These are phyloP conservation scores for Ophion slaviceki DNA, from an alignment of 2,888 invertebrate species.

Conservation along the genomic window DNA sequence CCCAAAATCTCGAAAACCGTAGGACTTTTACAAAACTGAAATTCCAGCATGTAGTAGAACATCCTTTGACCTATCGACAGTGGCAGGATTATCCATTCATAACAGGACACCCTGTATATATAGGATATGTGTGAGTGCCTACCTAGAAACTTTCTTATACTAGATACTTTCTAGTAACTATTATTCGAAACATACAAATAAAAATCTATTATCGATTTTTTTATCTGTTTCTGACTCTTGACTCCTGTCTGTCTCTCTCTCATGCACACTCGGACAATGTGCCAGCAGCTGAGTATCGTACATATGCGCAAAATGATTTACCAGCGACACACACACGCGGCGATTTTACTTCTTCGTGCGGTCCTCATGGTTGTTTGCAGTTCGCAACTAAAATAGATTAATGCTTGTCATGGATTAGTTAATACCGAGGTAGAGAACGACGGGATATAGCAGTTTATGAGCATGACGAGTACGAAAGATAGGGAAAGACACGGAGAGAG, in stretches of 20 bases:
- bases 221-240: not conserved
- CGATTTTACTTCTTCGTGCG: no score
- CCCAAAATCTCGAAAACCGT: no score
- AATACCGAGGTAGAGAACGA: slow-evolving; percentile 67
- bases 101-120: no score
- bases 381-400: slow-evolving; percentile 75
- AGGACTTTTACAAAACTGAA: no score
- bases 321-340: slow-evolving; percentile 69
- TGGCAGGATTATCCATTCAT: no score
- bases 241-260: slow-evolving; percentile 46
- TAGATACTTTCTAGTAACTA: not conserved
- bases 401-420: slow-evolving; percentile 76
- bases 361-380: slow-evolving; percentile 60
- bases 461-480: slow-evolving; percentile 20
- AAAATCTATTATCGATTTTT: not conserved
- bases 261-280: slow-evolving; percentile 64
- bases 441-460: slow-evolving; percentile 57
- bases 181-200: not conserved
- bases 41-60: no score
- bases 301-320: slow-evolving; percentile 75
- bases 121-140: no score
- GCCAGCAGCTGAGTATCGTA: slow-evolving; percentile 66
- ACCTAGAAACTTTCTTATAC: no score
- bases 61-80: no score
- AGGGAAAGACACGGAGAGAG: not conserved